A percentile compares a stretch with the other conserved stretches of the same genome.
Evolutionary conservation across 2,113 vertebrate species (phyloP).

Genomic region (Guaruba guarouba): DNA sequence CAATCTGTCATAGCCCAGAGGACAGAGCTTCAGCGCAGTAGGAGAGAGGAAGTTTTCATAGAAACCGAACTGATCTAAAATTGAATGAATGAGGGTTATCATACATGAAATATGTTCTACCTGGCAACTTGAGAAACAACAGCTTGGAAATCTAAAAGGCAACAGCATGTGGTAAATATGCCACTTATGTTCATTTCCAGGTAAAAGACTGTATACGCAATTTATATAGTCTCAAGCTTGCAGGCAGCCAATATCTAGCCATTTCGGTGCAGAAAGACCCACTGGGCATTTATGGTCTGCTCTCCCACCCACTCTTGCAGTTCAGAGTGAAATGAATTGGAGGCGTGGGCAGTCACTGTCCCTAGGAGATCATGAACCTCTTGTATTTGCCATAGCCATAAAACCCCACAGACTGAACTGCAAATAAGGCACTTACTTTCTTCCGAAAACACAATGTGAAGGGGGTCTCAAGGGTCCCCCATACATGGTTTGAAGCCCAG

Average conservation of each 20-base stretch:
- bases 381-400: background rate
- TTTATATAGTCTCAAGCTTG: background rate
- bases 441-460: background rate
- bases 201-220: background rate
- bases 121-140: background rate
- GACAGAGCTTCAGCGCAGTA: background rate
- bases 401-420: background rate
- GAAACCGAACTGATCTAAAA: background rate
- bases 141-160: constrained; percentile 11
- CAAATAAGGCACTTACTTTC: background rate
- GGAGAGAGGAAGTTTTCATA: background rate
- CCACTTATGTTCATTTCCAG: background rate
- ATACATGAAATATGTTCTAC: background rate
- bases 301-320: background rate
- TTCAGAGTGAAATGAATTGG: background rate
- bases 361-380: background rate
- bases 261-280: background rate
- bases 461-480: background rate
- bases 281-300: background rate
- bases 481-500: background rate
- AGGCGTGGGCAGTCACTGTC: background rate
- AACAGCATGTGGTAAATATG: background rate
- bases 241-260: background rate
- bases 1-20: background rate
- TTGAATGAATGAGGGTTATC: background rate